These are phyloP conservation scores for Acrocephalus kingi DNA, from an alignment of 2,113 vertebrate species.

Conservation along the genomic window DNA sequence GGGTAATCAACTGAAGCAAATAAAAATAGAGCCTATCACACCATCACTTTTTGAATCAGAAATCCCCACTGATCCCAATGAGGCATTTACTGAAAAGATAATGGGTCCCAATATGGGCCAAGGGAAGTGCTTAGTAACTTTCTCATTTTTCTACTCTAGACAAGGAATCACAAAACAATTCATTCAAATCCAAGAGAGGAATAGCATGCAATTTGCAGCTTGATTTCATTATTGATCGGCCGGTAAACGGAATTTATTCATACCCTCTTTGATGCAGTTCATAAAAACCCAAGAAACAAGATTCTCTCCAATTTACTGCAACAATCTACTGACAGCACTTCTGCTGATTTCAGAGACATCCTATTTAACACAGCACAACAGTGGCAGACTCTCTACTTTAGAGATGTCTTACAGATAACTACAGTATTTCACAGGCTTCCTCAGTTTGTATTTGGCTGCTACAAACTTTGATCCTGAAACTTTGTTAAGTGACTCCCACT, in stretches of 20 bases:
- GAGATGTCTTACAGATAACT: not conserved
- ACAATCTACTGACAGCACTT: not conserved
- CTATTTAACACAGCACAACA: not conserved
- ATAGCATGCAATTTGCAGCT: constrained; percentile 2
- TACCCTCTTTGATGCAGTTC: not conserved
- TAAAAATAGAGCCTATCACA: constrained; percentile 34
- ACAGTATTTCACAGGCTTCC: not conserved
- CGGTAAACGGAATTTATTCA: not conserved
- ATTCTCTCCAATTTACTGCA: not conserved
- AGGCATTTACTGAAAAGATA: constrained; percentile 30
- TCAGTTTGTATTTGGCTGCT: not conserved
- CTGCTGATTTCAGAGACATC: not conserved
- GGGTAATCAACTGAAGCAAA: constrained; percentile 57
- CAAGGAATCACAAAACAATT: constrained; percentile 13
- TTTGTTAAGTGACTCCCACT: not conserved
- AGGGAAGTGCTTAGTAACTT: constrained; percentile 19
- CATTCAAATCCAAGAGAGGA: constrained; percentile 25
- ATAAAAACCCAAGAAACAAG: not conserved
- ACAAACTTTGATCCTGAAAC: not conserved
- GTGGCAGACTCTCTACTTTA: not conserved
- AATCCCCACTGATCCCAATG: constrained; percentile 17
- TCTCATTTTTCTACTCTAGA: constrained; percentile 19
- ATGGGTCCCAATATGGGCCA: not conserved
- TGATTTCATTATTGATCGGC: constrained; percentile 44
- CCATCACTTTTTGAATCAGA: constrained; percentile 38